Base-by-base conservation (phyloP, 2,888 invertebrate genomes). In the Entomobrya multifasciata region DNA sequence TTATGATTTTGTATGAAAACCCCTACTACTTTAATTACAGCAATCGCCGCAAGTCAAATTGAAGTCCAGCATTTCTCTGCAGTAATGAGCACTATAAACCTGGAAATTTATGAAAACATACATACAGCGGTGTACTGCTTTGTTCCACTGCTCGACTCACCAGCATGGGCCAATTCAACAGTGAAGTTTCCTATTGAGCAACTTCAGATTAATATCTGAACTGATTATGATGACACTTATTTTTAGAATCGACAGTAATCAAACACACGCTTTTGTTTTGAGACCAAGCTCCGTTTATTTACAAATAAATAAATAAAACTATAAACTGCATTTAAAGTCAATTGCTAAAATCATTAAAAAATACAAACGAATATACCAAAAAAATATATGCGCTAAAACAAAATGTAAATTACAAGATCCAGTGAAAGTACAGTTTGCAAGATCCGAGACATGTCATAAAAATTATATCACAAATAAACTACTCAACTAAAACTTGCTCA, bases 21-120 rank as follows among this genome's bases (percentile, higher is more conserved):
- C 8, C 36, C n/a, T n/a, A 36, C 8, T 36, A 36, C 8, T 36
- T 6, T 8, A 36, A 4, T 20, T 77, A 1, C 62, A 86, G 83
- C 77, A 47, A 67, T 55, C 2, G 0, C 79, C 2, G 78, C 85
- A 1, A 65, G 60, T 6, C 88, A 89, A 79, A 60, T 89, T 4
- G 87, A 89, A 74, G 80, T 88, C 17, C 89, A 89, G 70, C 79
- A 81, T 17, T 88, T 88, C 44, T 70, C 85, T 5, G 81, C 87
- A 20, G 78, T 86, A 13, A 88, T 89, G 89, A 88, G 88, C 41
- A 77, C 86, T 11, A 85, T 83, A 22, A 49, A 62, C 20, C 49
- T 89, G 67, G 87, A 89, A 55, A 86, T 88, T 25, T 80, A 89
- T 17, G 86, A 87, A n/a, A 85, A 44, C 30, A 72, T 67, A 1